Conservation (phyloP, 2,888 invertebrate species). For the Metopia argyrocephala region DNA sequence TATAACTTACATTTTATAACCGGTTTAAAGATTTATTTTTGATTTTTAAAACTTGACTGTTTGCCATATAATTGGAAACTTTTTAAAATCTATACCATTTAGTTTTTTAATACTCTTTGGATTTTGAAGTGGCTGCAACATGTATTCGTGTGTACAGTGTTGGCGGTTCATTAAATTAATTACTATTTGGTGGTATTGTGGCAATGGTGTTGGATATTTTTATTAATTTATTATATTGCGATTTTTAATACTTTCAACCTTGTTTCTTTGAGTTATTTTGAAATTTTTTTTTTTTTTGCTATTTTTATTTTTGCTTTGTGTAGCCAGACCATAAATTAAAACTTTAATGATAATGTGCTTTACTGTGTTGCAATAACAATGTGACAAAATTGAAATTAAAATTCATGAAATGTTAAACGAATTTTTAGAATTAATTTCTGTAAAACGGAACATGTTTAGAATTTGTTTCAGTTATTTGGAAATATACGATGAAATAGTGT, state of each 20-base stretch:
- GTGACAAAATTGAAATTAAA: background rate
- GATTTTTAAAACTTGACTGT: background rate
- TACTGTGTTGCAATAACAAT: background rate
- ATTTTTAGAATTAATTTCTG: background rate
- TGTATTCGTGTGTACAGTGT: background rate
- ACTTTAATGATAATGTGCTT: background rate
- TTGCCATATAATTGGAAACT: background rate
- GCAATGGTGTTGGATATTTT: background rate
- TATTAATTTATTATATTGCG: background rate
- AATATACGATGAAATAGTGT: background rate
- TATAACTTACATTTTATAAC: conserved; percentile 60
- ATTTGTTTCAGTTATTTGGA: background rate
- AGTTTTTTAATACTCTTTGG: background rate
- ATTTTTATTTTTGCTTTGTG: background rate
- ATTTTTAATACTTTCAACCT: background rate
- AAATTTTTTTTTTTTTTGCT: too few species aligned
- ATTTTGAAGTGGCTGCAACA: background rate
- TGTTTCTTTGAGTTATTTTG: background rate
- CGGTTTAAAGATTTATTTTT: conserved; percentile 34
- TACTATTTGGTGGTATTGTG: background rate
- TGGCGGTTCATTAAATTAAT: background rate
- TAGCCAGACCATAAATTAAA: background rate
- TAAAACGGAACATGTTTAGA: background rate
- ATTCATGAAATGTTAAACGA: too few species aligned
- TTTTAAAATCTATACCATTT: background rate